Conservation (phyloP, 37 sponge, comb jelly and placozoan genomes). For the Beroe forskalii region DNA sequence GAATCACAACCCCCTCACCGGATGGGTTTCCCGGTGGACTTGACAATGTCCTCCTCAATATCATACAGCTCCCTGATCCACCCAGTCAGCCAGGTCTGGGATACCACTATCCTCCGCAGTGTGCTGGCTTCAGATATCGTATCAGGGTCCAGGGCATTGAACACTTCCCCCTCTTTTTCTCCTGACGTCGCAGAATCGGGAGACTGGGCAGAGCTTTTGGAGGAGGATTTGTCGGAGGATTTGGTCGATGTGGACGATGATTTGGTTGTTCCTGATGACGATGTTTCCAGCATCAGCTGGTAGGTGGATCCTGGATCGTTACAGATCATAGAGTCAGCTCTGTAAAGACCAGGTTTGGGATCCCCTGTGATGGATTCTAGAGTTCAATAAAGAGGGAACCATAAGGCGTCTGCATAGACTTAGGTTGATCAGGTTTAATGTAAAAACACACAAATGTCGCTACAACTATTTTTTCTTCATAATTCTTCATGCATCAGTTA, state of each 20-base stretch:
- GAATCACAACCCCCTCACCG: too few relatives aligned
- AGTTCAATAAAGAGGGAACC: too few relatives aligned
- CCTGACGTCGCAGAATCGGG: neutral
- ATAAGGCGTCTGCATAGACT: too few relatives aligned
- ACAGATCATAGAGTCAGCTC: constrained; percentile 17
- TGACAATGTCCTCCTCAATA: constrained; percentile 27
- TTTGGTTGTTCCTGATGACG: neutral
- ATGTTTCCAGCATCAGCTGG: neutral
- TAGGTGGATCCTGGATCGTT: constrained; percentile 3
- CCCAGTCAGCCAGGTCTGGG: constrained; percentile 56
- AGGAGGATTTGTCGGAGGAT: neutral
- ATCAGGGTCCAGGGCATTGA: neutral
- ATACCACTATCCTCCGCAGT: constrained; percentile 31
- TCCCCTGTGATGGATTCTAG: too few relatives aligned
- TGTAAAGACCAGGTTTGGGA: too few relatives aligned
- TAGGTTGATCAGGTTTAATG: too few relatives aligned
- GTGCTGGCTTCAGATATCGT: neutral
- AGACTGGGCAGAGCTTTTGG: neutral
- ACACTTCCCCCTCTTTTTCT: neutral
- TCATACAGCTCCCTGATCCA: constrained; percentile 49
- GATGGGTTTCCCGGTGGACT: constrained; percentile 12
- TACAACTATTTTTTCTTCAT: too few relatives aligned
- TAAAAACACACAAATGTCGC: too few relatives aligned
- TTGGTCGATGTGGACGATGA: neutral
- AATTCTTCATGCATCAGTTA: too few relatives aligned